Conservation (phyloP, 2,797 vertebrate genomes). For the Phalanger gymnotis region DNA sequence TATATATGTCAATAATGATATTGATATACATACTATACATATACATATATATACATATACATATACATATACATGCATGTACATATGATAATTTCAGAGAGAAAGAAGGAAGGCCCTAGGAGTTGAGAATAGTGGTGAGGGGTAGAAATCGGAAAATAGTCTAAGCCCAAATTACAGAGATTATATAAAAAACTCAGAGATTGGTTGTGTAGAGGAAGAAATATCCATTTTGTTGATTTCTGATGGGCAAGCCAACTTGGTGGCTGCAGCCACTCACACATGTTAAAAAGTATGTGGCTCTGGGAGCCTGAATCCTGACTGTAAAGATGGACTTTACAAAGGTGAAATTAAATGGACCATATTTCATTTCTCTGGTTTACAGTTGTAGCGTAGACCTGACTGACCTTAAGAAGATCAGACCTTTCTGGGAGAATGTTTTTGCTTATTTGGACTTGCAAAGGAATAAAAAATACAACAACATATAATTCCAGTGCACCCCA, state of each 20-base stretch:
- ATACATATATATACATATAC: not conserved
- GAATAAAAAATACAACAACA: not conserved
- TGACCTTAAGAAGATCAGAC: not conserved
- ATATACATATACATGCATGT: too few species aligned
- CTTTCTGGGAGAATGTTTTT: not conserved
- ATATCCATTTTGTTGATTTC: not conserved
- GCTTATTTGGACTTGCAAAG: not conserved
- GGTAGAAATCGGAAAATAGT: not conserved
- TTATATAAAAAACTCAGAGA: not conserved
- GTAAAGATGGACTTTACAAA: not conserved
- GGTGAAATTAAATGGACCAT: not conserved
- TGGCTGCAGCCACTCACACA: not conserved
- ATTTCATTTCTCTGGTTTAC: not conserved
- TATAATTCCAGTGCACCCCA: not conserved
- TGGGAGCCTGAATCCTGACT: not conserved
- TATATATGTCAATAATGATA: not conserved
- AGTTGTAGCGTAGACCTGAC: not conserved
- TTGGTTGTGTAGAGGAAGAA: not conserved
- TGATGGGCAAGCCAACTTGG: not conserved
- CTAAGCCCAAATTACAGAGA: not conserved
- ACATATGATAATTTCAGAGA: not conserved
- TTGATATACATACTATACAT: not conserved
- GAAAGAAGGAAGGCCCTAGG: not conserved
- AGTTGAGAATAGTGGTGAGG: not conserved
- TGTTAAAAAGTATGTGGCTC: not conserved